A percentile compares a stretch with the other conserved stretches of the same genome.
phyloP scores from a whole-genome alignment of 2,113 vertebrate genomes.

The human (Homo sapiens) region GRCh38 chr9:38956001-38956500 shows the following conservation, averaged over 20 bases:
- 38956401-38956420: not conserved
- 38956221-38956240: not conserved
- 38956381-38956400: not conserved
- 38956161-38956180: not conserved
- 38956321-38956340: not conserved
- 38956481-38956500: not conserved
- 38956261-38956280: not conserved
- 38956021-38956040: no score
- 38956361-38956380: not conserved
- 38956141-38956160: not conserved
- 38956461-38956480: not conserved
- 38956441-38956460: not conserved
- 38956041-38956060: no score
- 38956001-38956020: no score
- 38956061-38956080: no score
- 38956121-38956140: not conserved
- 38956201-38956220: not conserved
- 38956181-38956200: not conserved
- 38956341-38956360: not conserved
- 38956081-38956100: no score
- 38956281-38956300: not conserved
- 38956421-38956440: not conserved
- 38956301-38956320: not conserved
- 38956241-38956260: not conserved
- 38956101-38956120: no score